A percentile compares a stretch with the other conserved stretches of the same genome.
Evolutionary conservation across 2,888 invertebrate species (phyloP).

Genomic region (Aradus depressus): DNA sequence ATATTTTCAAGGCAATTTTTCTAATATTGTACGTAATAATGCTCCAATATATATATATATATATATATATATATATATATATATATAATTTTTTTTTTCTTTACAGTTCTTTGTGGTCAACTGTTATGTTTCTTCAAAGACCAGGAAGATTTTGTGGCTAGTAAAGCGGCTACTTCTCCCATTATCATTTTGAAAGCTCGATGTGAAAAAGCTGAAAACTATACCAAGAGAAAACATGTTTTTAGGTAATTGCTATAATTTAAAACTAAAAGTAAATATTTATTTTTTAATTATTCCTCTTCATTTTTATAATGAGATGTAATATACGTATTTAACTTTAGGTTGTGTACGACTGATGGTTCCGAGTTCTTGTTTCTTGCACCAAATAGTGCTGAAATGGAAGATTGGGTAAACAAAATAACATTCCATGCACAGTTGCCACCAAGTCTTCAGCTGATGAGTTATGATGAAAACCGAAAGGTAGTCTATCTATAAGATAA

Average conservation of each 20-base stretch:
- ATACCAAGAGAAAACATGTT: conserved; percentile 89
- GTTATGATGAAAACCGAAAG: conserved; percentile 61
- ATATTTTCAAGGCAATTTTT: too few relatives aligned
- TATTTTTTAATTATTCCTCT: conserved; percentile 1
- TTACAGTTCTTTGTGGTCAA: conserved; percentile 82
- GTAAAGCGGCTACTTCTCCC: conserved; percentile 79
- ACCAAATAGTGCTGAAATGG: conserved; percentile 58
- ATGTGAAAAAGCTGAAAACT: conserved; percentile 81
- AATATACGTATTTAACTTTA: conserved; percentile 32
- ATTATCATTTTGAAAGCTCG: conserved; percentile 63
- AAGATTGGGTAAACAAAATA: conserved; percentile 85
- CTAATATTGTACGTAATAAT: neutral
- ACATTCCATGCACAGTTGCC: conserved; percentile 85
- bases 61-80: conserved; percentile 16
- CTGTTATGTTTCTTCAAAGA: conserved; percentile 96
- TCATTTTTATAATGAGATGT: neutral
- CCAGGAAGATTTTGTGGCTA: conserved; percentile 75
- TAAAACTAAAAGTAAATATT: neutral
- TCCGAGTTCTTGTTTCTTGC: conserved; percentile 87
- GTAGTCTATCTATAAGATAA: conserved; percentile 34
- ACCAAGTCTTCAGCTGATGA: conserved; percentile 75
- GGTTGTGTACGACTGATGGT: conserved; percentile 75
- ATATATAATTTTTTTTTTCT: conserved; percentile 4
- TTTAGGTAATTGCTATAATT: conserved; percentile 42
- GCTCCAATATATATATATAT: neutral